These are phyloP conservation scores for Trididemnum miniatum DNA, from an alignment of 23 tunicate species.

Conservation along the genomic window DNA sequence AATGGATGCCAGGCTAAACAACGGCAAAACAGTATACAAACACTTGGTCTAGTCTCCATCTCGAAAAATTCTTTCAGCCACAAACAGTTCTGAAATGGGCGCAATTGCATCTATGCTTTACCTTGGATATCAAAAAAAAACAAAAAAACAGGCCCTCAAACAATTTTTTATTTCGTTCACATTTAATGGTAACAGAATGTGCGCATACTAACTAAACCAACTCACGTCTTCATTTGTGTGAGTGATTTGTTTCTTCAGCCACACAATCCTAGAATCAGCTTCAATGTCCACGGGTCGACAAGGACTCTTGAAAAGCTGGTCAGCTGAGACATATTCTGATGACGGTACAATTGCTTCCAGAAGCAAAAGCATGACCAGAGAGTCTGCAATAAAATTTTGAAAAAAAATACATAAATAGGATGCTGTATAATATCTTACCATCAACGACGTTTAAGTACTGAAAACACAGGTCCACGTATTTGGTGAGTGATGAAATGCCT, in stretches of 20 bases:
- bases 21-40: no score
- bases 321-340: constrained; percentile 14
- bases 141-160: no score
- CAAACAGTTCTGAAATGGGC: no score
- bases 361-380: constrained; percentile 21
- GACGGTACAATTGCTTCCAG: constrained; percentile 34
- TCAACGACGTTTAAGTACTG: constrained; percentile 1
- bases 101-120: no score
- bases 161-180: no score
- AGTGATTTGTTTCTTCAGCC: constrained; percentile 8
- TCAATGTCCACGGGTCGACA: background rate
- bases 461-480: constrained; percentile 21
- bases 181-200: no score
- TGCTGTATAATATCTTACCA: no score
- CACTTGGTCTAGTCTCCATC: no score
- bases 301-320: background rate
- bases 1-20: no score
- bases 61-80: no score
- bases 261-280: background rate
- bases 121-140: no score
- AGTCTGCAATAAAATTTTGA: constrained; percentile 31
- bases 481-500: background rate
- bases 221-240: constrained; percentile 19
- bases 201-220: background rate
- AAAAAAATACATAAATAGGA: no score